Percentiles rank a stretch among this genome's conserved stretches.
These are phyloP conservation scores for Cygnus atratus DNA, from an alignment of 2,113 vertebrate genomes.

Conservation along the genomic window DNA sequence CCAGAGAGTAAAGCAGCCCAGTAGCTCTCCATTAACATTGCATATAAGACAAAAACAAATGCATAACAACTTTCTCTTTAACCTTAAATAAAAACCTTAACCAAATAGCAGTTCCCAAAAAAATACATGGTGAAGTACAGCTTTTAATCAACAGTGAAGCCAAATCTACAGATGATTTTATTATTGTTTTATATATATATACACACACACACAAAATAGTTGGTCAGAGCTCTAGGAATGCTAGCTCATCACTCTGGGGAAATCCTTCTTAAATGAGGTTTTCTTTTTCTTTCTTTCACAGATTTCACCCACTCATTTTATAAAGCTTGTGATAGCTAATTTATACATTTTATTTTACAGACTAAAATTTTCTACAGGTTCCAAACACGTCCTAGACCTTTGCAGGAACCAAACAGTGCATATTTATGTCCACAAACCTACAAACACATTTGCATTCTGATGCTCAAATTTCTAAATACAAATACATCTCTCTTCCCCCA, in stretches of 20 bases:
- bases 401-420: not conserved
- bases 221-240: not conserved
- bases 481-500: not conserved
- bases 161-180: not conserved
- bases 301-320: not conserved
- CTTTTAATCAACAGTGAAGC: not conserved
- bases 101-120: too few species aligned
- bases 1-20: too few species aligned
- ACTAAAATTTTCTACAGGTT: not conserved
- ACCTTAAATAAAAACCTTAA: too few species aligned
- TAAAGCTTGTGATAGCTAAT: not conserved
- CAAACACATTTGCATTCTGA: not conserved
- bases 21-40: too few species aligned
- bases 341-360: not conserved
- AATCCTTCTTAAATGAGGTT: not conserved
- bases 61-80: too few species aligned
- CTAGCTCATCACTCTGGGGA: not conserved
- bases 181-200: not conserved
- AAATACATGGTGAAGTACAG: not conserved
- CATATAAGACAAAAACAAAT: too few species aligned
- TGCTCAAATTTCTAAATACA: not conserved
- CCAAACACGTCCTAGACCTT: not conserved
- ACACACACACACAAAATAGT: not conserved
- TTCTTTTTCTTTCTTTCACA: not conserved
- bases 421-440: not conserved